These are phyloP conservation scores for Aplysina aerophoba DNA, from an alignment of 37 sponge, comb jelly and placozoan genomes.

Conservation along the genomic window DNA sequence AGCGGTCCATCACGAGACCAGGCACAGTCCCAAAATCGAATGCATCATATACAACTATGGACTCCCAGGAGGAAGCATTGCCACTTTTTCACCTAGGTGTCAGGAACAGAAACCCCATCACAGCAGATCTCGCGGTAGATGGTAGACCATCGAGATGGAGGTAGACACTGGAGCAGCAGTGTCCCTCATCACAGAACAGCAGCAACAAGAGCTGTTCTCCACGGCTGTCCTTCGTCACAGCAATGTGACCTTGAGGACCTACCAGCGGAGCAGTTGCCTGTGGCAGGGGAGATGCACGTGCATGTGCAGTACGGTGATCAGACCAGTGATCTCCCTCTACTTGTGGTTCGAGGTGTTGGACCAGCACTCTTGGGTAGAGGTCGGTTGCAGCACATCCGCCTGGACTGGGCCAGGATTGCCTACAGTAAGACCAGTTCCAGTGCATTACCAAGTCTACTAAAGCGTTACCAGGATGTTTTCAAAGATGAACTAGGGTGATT, in stretches of 20 bases:
- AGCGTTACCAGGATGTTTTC: constrained; percentile 34
- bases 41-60: not conserved
- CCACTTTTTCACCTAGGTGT: constrained; percentile 17
- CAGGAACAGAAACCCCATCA: not conserved
- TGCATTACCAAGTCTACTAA: not conserved
- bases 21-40: not conserved
- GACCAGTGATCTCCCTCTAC: not conserved
- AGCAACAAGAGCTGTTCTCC: not conserved
- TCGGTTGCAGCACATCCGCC: not conserved
- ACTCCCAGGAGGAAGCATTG: not conserved
- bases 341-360: not conserved
- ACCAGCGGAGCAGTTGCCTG: not conserved
- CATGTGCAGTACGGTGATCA: not conserved
- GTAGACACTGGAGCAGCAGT: too few relatives aligned
- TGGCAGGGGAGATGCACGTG: not conserved
- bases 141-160: not conserved
- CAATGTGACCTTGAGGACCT: not conserved
- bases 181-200: not conserved
- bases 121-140: not conserved
- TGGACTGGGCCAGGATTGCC: not conserved
- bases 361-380: not conserved
- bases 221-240: not conserved
- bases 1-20: too few relatives aligned
- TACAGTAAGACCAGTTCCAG: not conserved
- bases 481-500: constrained; percentile 32